Percentiles rank a stretch among this genome's conserved stretches.
phyloP scores from a whole-genome alignment of 2,113 vertebrate genomes.

The Grammomys surdaster region DNA sequence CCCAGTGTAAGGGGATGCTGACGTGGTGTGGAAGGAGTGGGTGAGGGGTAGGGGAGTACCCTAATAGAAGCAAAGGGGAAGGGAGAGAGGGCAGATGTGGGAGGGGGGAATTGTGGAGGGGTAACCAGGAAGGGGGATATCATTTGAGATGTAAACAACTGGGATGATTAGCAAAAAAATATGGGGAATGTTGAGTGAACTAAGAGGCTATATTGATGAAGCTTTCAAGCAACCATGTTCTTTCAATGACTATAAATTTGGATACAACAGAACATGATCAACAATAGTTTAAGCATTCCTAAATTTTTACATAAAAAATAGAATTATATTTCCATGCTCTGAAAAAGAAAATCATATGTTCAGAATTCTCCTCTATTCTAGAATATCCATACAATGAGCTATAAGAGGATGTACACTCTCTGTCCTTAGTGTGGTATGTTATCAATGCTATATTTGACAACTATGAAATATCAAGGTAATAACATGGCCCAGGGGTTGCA shows the following conservation, averaged over 20 bases:
- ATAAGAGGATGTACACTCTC: not conserved
- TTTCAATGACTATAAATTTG: not conserved
- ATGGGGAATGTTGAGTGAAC: not conserved
- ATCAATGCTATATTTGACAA: not conserved
- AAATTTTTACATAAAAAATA: not conserved
- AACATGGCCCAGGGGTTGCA: not conserved
- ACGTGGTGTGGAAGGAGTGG: too few relatives aligned
- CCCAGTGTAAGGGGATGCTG: too few relatives aligned
- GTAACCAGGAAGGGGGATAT: too few relatives aligned
- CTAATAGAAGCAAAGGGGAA: too few relatives aligned
- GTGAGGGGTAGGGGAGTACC: too few relatives aligned
- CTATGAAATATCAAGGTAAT: not conserved
- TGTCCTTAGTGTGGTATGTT: not conserved
- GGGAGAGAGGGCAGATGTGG: too few relatives aligned
- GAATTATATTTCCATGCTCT: not conserved
- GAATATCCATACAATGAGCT: not conserved
- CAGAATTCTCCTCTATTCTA: not conserved
- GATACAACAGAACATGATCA: not conserved
- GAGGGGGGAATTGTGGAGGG: too few relatives aligned
- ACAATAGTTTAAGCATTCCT: not conserved
- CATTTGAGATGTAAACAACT: too few relatives aligned
- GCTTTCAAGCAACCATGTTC: not conserved
- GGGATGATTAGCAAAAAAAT: too few relatives aligned
- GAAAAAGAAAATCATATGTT: not conserved
- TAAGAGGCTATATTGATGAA: not conserved